phyloP scores from a whole-genome alignment of 2,888 invertebrate genomes.

The Tricholauxania praeusta region DNA sequence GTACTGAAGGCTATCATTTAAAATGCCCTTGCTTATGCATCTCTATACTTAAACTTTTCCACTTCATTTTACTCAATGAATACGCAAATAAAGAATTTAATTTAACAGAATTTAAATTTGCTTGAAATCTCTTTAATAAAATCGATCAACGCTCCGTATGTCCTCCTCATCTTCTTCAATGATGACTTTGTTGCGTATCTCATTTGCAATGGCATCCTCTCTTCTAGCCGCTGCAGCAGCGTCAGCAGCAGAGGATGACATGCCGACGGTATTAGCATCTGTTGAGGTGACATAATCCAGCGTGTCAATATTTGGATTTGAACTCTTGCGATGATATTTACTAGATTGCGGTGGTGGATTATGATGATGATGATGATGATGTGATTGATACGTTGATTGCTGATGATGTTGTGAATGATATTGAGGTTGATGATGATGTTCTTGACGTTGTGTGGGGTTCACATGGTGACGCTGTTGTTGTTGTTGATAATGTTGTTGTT shows the following conservation, averaged over 20 bases:
- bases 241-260: conserved; percentile 53
- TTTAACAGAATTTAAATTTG: conserved; percentile 30
- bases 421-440: conserved; percentile 43
- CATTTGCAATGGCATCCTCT: conserved; percentile 53
- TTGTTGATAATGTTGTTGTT: conserved; percentile 34
- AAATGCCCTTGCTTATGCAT: conserved; percentile 5
- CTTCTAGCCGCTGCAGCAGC: background rate
- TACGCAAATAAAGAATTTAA: background rate
- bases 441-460: background rate
- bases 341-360: background rate
- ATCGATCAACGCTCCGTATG: conserved; percentile 63
- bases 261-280: background rate
- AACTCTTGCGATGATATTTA: conserved; percentile 10
- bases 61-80: background rate
- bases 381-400: conserved; percentile 26
- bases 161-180: conserved; percentile 64
- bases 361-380: conserved; percentile 27
- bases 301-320: conserved; percentile 43
- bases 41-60: conserved; percentile 30
- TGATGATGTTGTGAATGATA: conserved; percentile 40
- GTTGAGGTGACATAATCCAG: conserved; percentile 53
- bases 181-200: conserved; percentile 62
- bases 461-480: conserved; percentile 18
- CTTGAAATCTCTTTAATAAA: conserved; percentile 67
- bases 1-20: background rate